These are phyloP conservation scores for Talpa occidentalis DNA, from an alignment of 2,113 vertebrate species.

Conservation along the genomic window DNA sequence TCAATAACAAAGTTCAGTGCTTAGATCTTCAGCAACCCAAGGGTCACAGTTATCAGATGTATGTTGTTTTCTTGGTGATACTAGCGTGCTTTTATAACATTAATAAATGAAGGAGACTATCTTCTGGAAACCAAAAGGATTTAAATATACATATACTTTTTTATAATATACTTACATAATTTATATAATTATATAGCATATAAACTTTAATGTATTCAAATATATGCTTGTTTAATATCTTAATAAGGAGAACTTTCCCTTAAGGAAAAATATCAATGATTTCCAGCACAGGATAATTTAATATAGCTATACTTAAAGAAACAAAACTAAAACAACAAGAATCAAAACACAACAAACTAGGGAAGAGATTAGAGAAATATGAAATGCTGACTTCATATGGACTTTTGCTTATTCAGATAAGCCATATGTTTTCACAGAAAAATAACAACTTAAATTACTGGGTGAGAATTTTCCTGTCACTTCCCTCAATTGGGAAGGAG, in stretches of 20 bases:
- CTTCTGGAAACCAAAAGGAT: background rate
- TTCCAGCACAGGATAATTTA: background rate
- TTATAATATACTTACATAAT: background rate
- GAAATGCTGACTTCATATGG: background rate
- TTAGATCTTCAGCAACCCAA: background rate
- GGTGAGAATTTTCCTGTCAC: background rate
- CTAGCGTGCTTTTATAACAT: background rate
- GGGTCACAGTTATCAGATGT: background rate
- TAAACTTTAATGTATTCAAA: background rate
- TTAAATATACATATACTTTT: background rate
- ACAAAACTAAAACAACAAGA: background rate
- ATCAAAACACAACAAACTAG: background rate
- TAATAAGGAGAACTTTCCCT: background rate
- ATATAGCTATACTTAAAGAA: background rate
- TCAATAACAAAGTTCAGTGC: background rate
- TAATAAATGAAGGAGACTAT: background rate
- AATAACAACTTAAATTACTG: background rate
- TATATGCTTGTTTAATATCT: background rate
- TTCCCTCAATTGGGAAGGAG: background rate
- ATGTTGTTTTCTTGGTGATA: background rate
- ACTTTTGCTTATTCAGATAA: background rate
- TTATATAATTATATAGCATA: background rate
- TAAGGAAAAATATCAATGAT: background rate
- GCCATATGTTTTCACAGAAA: background rate
- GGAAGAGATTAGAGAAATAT: background rate